A percentile compares a stretch with the other conserved stretches of the same genome.
Conservation (phyloP, 1,140 invertebrate species). For the Caenorhabditis latens region DNA sequence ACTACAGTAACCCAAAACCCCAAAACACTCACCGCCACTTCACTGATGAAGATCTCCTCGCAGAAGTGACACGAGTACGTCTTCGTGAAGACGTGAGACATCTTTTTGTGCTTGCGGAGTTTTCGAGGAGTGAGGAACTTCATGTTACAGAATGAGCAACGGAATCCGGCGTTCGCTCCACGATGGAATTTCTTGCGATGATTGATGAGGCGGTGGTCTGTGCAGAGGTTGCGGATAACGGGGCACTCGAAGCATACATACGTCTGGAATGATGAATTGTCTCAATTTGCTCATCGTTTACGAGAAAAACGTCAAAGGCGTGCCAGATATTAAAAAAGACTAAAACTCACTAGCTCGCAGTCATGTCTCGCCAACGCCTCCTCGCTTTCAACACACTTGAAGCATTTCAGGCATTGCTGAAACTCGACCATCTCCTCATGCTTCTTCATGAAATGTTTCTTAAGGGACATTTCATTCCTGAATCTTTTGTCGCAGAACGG, state of each 20-base stretch:
- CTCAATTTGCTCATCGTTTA: no score
- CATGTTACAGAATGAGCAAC: slow-evolving; percentile 76
- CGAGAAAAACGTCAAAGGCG: no score
- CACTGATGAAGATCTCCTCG: slow-evolving; percentile 76
- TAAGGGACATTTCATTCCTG: slow-evolving; percentile 76
- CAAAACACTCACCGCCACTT: slow-evolving; percentile 71
- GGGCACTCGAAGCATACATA: slow-evolving; percentile 77
- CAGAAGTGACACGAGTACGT: slow-evolving; percentile 77
- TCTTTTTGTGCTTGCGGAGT: slow-evolving; percentile 77
- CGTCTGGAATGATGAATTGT: no score
- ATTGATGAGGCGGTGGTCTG: slow-evolving; percentile 70
- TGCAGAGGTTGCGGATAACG: slow-evolving; percentile 76
- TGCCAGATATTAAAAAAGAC: background rate
- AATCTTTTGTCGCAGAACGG: slow-evolving; percentile 77
- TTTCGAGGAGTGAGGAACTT: slow-evolving; percentile 77
- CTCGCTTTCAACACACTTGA: slow-evolving; percentile 71
- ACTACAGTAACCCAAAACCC: no score
- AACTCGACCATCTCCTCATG: slow-evolving; percentile 75
- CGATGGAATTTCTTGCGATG: slow-evolving; percentile 76
- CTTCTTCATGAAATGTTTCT: slow-evolving; percentile 75
- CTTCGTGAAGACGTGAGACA: slow-evolving; percentile 78
- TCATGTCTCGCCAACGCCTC: slow-evolving; percentile 73
- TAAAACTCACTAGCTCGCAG: slow-evolving; percentile 69
- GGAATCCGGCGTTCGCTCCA: slow-evolving; percentile 74
- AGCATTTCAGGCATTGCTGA: slow-evolving; percentile 76